Evolutionary conservation across 2,113 vertebrate genomes (phyloP).

Genomic region (Cololabis saira): DNA sequence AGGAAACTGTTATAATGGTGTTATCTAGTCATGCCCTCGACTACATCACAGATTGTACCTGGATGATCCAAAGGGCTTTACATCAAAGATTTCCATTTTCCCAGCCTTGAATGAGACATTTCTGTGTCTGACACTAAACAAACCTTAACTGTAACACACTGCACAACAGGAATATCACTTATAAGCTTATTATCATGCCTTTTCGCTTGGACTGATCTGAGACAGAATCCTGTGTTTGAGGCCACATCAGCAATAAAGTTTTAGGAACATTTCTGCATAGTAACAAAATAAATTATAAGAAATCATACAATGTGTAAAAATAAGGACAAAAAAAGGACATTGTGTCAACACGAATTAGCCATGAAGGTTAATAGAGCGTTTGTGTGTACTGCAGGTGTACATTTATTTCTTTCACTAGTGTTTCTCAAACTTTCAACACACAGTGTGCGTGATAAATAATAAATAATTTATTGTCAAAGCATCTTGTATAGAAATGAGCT

Average conservation of each 20-base stretch:
- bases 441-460: conserved; percentile 1
- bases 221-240: too few species aligned
- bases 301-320: not conserved
- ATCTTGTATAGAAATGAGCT: not conserved
- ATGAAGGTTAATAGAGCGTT: not conserved
- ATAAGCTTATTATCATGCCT: not conserved
- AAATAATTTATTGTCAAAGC: conserved; percentile 10
- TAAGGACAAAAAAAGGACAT: not conserved
- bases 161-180: not conserved
- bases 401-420: not conserved
- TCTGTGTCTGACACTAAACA: not conserved
- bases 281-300: not conserved
- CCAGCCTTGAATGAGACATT: not conserved
- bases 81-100: not conserved
- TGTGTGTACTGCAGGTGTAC: conserved; percentile 1
- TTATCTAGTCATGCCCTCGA: not conserved
- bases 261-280: not conserved
- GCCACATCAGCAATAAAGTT: too few species aligned
- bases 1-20: not conserved
- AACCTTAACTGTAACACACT: not conserved
- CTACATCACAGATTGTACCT: not conserved
- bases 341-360: conserved; percentile 19
- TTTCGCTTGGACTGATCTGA: not conserved
- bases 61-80: not conserved
- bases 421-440: conserved; percentile 35